Conservation (phyloP, 2,797 vertebrate genomes). For the Serranus cabrilla region DNA sequence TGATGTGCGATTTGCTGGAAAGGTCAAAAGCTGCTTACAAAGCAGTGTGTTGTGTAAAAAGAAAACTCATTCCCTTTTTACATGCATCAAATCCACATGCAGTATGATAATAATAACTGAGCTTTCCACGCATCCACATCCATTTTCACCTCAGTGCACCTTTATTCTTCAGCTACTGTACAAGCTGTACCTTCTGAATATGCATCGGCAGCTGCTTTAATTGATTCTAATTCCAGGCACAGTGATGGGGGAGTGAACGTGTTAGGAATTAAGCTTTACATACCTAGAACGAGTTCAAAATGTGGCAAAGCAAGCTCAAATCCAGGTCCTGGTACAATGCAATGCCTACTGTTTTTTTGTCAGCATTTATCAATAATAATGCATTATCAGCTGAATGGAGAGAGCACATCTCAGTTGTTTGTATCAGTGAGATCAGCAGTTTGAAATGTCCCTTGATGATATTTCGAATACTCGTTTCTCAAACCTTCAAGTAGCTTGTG, state of each 20-base stretch:
- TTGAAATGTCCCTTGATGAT: not conserved
- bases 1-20: too few species aligned
- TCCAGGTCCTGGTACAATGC: not conserved
- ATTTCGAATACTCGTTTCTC: not conserved
- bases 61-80: too few species aligned
- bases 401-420: not conserved
- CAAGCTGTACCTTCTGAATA: slow-evolving; percentile 23
- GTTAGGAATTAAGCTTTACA: not conserved
- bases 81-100: too few species aligned
- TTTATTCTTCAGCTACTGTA: slow-evolving; percentile 11
- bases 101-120: not conserved
- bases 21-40: too few species aligned
- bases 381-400: not conserved
- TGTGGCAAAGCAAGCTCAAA: not conserved
- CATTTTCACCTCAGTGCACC: slow-evolving; percentile 1
- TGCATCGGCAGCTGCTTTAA: slow-evolving; percentile 34
- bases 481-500: too few species aligned
- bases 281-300: not conserved
- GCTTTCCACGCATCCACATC: not conserved
- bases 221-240: slow-evolving; percentile 31
- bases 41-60: too few species aligned
- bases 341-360: not conserved
- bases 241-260: not conserved
- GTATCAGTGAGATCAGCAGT: not conserved
- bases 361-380: not conserved